A percentile compares a stretch with the other conserved stretches of the same genome.
Conservation (phyloP, 2,113 vertebrate species). For the Elaphurus davidianus region DNA sequence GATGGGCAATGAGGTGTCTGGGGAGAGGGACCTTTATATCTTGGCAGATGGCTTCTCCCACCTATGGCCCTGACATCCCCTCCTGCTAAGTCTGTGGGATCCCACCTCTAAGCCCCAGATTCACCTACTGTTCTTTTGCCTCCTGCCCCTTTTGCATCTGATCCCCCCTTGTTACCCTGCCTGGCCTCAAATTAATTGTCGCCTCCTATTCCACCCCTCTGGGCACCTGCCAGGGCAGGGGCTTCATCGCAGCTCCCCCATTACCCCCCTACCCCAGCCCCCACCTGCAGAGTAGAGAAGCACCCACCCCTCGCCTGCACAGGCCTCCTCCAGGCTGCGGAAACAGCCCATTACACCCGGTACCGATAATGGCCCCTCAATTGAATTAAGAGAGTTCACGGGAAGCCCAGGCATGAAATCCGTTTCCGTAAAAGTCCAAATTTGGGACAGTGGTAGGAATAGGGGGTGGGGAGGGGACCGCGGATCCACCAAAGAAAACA, state of each 20-base stretch:
- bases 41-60: background rate
- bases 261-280: background rate
- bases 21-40: background rate
- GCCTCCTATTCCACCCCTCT: background rate
- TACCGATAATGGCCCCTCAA: slow-evolving; percentile 74
- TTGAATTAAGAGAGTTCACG: slow-evolving; percentile 77
- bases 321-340: slow-evolving; percentile 58
- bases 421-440: slow-evolving; percentile 74
- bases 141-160: background rate
- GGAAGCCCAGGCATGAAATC: slow-evolving; percentile 76
- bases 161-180: background rate
- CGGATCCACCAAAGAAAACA: slow-evolving; percentile 57
- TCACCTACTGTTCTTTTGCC: background rate
- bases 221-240: background rate
- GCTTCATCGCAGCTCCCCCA: background rate
- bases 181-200: background rate
- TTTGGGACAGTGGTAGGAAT: slow-evolving; percentile 57
- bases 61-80: background rate
- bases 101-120: background rate
- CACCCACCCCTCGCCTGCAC: background rate
- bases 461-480: background rate
- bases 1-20: too few relatives aligned
- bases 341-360: slow-evolving; percentile 68
- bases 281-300: slow-evolving; percentile 46
- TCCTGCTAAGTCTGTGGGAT: background rate